phyloP scores from a whole-genome alignment of 2,888 invertebrate species.

The Listrodromus nycthemerus region DNA sequence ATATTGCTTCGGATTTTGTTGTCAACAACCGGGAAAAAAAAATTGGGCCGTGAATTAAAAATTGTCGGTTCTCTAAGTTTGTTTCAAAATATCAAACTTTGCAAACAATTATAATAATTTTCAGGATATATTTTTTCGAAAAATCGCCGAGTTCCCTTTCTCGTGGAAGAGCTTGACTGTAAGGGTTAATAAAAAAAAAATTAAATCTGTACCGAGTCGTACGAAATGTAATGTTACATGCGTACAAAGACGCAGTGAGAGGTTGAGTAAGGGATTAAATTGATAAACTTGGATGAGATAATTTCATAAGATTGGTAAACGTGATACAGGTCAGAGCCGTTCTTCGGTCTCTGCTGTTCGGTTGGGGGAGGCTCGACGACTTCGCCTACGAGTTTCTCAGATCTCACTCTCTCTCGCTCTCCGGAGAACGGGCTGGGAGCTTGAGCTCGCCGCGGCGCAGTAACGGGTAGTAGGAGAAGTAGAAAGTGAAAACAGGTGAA shows the following conservation, averaged over 20 bases:
- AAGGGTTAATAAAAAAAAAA: too few relatives aligned
- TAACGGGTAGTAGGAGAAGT: conserved; percentile 39
- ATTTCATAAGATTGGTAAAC: conserved; percentile 44
- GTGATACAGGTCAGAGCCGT: conserved; percentile 4
- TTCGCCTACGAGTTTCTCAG: conserved; percentile 66
- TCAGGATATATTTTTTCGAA: too few relatives aligned
- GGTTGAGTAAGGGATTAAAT: conserved; percentile 11
- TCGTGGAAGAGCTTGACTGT: too few relatives aligned
- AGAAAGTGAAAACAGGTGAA: conserved; percentile 71
- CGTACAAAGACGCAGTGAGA: background rate
- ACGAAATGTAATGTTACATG: background rate
- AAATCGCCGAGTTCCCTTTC: too few relatives aligned
- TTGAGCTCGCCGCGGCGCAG: conserved; percentile 21
- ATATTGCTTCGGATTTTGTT: too few relatives aligned
- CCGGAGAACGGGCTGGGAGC: conserved; percentile 1
- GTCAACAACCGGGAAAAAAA: too few relatives aligned
- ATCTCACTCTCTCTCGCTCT: conserved; percentile 8
- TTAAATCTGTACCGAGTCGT: background rate
- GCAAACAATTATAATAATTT: too few relatives aligned
- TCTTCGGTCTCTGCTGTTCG: conserved; percentile 45
- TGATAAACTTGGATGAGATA: conserved; percentile 38
- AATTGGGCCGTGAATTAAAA: too few relatives aligned
- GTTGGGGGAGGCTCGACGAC: conserved; percentile 68
- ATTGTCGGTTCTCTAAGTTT: too few relatives aligned
- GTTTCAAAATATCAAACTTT: too few relatives aligned